Conservation (phyloP, 2,888 invertebrate species). For the Nineta flava region DNA sequence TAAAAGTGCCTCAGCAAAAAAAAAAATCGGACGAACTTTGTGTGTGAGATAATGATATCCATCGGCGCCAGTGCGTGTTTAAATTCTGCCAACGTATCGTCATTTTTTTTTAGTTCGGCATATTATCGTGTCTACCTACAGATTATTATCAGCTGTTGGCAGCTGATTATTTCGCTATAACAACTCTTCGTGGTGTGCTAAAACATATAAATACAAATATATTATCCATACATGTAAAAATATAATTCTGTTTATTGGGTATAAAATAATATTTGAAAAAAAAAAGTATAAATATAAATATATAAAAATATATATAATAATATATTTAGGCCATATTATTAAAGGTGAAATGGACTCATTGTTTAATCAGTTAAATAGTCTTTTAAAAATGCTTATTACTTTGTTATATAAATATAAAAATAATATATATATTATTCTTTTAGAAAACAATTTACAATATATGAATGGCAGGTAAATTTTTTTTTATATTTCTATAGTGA, state of each 20-base stretch:
- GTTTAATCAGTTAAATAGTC: background rate
- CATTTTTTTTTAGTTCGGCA: too few species aligned
- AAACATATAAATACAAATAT: background rate
- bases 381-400: background rate
- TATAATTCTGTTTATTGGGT: background rate
- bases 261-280: background rate
- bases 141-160: background rate
- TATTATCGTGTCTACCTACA: too few species aligned
- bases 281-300: background rate
- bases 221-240: slow-evolving; percentile 1
- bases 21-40: too few species aligned
- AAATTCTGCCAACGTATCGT: too few species aligned
- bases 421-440: too few species aligned
- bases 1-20: background rate
- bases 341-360: background rate
- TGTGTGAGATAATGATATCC: too few species aligned
- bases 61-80: too few species aligned
- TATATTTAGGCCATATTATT: background rate
- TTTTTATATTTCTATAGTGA: too few species aligned
- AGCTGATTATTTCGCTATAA: background rate
- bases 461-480: too few species aligned
- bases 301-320: background rate
- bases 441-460: too few species aligned
- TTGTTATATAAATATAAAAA: background rate
- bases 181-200: background rate